Percentiles rank a stretch among this genome's conserved stretches.
Conservation (phyloP, 2,888 invertebrate genomes). For the Eustalomyia histrio region DNA sequence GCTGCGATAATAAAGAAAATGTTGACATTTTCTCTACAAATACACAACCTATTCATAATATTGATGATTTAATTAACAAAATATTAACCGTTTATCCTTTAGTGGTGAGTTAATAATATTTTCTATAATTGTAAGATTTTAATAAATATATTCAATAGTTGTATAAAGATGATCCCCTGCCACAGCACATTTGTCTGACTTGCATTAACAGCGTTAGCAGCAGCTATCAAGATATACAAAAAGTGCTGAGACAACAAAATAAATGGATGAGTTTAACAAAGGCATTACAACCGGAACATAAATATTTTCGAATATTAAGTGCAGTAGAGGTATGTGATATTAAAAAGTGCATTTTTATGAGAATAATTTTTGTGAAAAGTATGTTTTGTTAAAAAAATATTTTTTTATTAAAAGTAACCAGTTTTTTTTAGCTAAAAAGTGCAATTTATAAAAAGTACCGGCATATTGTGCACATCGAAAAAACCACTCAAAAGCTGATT, state of each 20-base stretch:
- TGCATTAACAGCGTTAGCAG: slow-evolving; percentile 68
- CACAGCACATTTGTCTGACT: slow-evolving; percentile 72
- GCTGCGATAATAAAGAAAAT: slow-evolving; percentile 69
- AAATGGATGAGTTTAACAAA: slow-evolving; percentile 72
- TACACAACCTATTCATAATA: neutral
- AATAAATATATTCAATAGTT: slow-evolving; percentile 66
- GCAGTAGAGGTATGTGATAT: slow-evolving; percentile 69
- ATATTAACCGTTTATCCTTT: slow-evolving; percentile 73
- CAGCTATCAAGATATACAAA: slow-evolving; percentile 70
- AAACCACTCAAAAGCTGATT: too few relatives aligned
- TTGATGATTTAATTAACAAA: slow-evolving; percentile 68
- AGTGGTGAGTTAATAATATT: slow-evolving; percentile 64
- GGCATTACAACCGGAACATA: slow-evolving; percentile 70
- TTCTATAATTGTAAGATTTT: neutral
- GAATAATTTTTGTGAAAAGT: too few relatives aligned
- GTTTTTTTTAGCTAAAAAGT: too few relatives aligned
- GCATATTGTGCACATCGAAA: too few relatives aligned
- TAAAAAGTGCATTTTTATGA: too few relatives aligned
- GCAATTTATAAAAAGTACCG: too few relatives aligned
- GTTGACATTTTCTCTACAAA: slow-evolving; percentile 68
- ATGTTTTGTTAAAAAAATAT: too few relatives aligned
- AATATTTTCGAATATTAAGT: slow-evolving; percentile 71
- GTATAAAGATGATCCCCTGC: slow-evolving; percentile 73
- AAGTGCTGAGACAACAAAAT: slow-evolving; percentile 69
- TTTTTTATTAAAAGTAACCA: too few relatives aligned